Evolutionary conservation across 2,888 invertebrate genomes (phyloP).

Genomic region (Nowickia ferox): DNA sequence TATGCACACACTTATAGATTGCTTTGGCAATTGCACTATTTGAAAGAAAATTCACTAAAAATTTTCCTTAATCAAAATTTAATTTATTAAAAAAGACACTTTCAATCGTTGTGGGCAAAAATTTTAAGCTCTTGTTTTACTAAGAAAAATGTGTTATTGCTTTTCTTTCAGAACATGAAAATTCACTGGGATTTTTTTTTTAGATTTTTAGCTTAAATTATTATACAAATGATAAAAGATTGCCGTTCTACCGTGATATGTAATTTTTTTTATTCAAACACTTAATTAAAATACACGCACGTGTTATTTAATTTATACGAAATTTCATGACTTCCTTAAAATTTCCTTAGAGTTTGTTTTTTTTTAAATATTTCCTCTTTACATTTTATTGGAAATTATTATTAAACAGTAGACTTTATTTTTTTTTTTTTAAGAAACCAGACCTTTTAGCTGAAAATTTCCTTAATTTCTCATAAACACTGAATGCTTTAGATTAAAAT

Average conservation of each 20-base stretch:
- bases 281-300: slow-evolving; percentile 37
- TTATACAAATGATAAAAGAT: slow-evolving; percentile 34
- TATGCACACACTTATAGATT: not conserved
- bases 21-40: not conserved
- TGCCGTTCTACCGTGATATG: slow-evolving; percentile 17
- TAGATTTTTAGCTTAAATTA: slow-evolving; percentile 3
- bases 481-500: slow-evolving; percentile 64
- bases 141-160: slow-evolving; percentile 32
- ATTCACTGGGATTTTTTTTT: not conserved
- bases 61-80: not conserved
- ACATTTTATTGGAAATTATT: slow-evolving; percentile 6
- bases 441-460: slow-evolving; percentile 55
- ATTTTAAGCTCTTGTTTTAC: slow-evolving; percentile 52
- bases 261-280: slow-evolving; percentile 19
- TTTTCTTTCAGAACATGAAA: slow-evolving; percentile 21
- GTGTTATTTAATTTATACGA: slow-evolving; percentile 19
- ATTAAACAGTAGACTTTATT: not conserved
- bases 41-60: not conserved
- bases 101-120: slow-evolving; percentile 55
- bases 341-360: slow-evolving; percentile 22
- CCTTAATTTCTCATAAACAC: slow-evolving; percentile 56
- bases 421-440: not conserved
- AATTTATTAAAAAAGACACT: slow-evolving; percentile 54
- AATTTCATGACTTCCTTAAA: slow-evolving; percentile 35
- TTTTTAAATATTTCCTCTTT: slow-evolving; percentile 36